Conservation (phyloP, 2,888 invertebrate genomes). For the Epirrita christyi region DNA sequence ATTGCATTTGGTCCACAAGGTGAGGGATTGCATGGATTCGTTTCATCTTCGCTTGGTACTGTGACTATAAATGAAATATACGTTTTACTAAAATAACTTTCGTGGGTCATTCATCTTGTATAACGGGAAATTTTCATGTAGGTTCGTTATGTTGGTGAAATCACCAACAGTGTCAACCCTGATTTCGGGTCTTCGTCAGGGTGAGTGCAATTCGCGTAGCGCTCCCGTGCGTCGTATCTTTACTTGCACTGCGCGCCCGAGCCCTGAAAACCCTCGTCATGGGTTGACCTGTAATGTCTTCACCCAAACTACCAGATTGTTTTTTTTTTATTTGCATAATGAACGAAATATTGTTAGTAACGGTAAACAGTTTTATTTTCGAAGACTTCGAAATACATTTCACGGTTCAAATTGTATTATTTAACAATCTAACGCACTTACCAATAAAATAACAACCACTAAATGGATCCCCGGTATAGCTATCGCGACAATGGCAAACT, state of each 20-base stretch:
- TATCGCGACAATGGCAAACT: conserved; percentile 91
- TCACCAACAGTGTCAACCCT: no score
- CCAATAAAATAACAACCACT: conserved; percentile 87
- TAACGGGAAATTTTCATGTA: no score
- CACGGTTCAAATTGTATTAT: background rate
- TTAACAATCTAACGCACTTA: conserved; percentile 47
- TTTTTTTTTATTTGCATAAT: no score
- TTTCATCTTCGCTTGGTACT: conserved; percentile 86
- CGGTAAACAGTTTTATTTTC: background rate
- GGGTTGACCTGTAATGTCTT: no score
- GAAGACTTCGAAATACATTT: background rate
- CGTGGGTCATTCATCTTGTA: no score
- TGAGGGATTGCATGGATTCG: conserved; percentile 92
- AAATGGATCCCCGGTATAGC: conserved; percentile 94
- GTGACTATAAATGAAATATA: conserved; percentile 67
- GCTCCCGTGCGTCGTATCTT: no score
- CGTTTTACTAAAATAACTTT: background rate
- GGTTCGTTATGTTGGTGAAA: no score
- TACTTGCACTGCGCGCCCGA: no score
- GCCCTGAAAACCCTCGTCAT: no score
- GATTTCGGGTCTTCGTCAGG: no score
- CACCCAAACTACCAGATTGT: no score
- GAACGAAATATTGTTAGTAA: background rate
- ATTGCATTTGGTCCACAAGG: conserved; percentile 94
- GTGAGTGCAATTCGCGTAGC: no score